phyloP scores from a whole-genome alignment of 37 sponge, comb jelly and placozoan species.

The Hexactinellida sp. region DNA sequence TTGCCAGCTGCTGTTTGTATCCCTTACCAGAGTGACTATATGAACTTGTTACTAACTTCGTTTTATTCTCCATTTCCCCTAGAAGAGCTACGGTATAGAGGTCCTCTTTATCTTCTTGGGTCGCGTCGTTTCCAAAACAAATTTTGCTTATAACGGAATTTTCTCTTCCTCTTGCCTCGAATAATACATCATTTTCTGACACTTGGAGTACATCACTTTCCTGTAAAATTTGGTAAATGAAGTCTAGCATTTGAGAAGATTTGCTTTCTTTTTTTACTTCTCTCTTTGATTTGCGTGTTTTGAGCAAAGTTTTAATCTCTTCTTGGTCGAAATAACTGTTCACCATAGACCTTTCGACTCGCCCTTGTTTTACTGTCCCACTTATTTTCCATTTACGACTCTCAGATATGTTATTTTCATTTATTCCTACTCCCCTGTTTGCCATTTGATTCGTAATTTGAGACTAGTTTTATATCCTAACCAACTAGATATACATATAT shows the following conservation, averaged over 20 bases:
- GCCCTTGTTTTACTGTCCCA: not conserved
- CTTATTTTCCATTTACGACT: not conserved
- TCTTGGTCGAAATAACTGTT: not conserved
- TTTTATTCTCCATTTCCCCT: not conserved
- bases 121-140: not conserved
- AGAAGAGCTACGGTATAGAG: not conserved
- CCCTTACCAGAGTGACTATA: too few relatives aligned
- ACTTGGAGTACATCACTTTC: not conserved
- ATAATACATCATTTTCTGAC: not conserved
- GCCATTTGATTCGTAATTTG: not conserved
- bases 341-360: not conserved
- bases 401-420: too few relatives aligned
- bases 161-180: not conserved
- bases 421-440: not conserved
- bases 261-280: not conserved
- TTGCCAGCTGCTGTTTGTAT: too few relatives aligned
- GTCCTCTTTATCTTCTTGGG: not conserved
- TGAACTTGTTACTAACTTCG: too few relatives aligned
- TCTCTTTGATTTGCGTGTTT: not conserved
- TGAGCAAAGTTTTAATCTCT: not conserved
- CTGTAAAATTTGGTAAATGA: conserved; percentile 1
- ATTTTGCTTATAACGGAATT: not conserved
- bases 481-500: too few relatives aligned
- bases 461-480: too few relatives aligned
- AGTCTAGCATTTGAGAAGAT: not conserved